Percentiles rank a stretch among this genome's conserved stretches.
Conservation (phyloP, 2,888 invertebrate genomes). For the Platerodrilus igneus region DNA sequence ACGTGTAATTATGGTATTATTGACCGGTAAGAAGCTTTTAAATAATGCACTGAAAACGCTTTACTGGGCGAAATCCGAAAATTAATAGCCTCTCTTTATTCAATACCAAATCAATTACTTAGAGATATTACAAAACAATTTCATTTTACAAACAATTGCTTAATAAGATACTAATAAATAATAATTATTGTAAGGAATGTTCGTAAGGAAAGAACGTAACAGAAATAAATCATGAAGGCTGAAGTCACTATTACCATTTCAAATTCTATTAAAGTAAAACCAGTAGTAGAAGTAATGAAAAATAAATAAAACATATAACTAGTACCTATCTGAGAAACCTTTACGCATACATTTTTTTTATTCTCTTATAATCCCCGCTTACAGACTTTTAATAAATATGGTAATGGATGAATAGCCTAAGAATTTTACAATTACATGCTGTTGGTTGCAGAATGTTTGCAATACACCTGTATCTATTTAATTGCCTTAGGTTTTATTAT, state of each 20-base stretch:
- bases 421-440: not conserved
- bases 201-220: conserved; percentile 8
- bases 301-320: conserved; percentile 33
- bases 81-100: no score
- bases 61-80: no score
- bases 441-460: conserved; percentile 6
- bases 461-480: conserved; percentile 16
- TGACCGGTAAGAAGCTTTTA: no score
- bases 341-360: conserved; percentile 21
- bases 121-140: no score
- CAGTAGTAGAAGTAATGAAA: conserved; percentile 32
- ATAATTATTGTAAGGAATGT: conserved; percentile 11
- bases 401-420: conserved; percentile 9
- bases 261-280: conserved; percentile 30
- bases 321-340: conserved; percentile 34
- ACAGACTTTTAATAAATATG: conserved; percentile 21
- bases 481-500: conserved; percentile 19
- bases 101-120: no score
- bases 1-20: no score
- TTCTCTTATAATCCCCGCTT: conserved; percentile 22
- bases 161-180: no score
- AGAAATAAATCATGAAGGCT: conserved; percentile 12
- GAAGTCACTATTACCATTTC: conserved; percentile 32
- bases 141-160: no score
- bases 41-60: no score